phyloP scores from a whole-genome alignment of 2,113 vertebrate genomes.

The Atractosteus spatula region DNA sequence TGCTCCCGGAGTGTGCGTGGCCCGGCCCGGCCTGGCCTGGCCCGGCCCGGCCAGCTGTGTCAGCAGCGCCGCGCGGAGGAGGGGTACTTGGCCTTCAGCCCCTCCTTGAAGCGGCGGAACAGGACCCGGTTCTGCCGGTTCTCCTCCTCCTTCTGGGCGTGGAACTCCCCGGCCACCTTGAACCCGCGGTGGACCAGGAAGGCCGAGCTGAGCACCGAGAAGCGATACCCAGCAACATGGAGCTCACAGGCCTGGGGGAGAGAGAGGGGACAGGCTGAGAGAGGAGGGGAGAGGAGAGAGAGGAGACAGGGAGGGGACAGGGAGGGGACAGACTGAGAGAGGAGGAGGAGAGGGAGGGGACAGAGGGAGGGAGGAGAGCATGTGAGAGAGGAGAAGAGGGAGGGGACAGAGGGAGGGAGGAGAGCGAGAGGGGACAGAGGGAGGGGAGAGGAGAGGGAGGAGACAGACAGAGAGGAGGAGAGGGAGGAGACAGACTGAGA shows the following conservation, averaged over 20 bases:
- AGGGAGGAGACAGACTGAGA: too few relatives aligned
- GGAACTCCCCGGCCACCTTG: slow-evolving; percentile 83
- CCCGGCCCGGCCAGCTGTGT: slow-evolving; percentile 27
- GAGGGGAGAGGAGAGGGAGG: too few relatives aligned
- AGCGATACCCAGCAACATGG: slow-evolving; percentile 79
- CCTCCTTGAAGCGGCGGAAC: slow-evolving; percentile 87
- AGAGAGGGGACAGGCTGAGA: not conserved
- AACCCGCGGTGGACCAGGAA: slow-evolving; percentile 86
- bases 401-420: too few relatives aligned
- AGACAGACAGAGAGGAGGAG: too few relatives aligned
- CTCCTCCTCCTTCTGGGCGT: slow-evolving; percentile 82
- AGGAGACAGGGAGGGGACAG: not conserved
- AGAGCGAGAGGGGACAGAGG: too few relatives aligned
- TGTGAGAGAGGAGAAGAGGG: not conserved
- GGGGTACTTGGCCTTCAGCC: slow-evolving; percentile 81
- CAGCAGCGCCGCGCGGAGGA: slow-evolving; percentile 75
- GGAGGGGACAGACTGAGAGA: not conserved
- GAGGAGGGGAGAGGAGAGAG: not conserved
- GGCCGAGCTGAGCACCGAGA: slow-evolving; percentile 80
- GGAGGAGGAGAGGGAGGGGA: not conserved
- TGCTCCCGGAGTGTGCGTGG: too few relatives aligned
- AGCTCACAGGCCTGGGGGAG: slow-evolving; percentile 78
- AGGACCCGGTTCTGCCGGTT: slow-evolving; percentile 82
- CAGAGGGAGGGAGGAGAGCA: not conserved
- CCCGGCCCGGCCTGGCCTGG: too few relatives aligned